A percentile compares a stretch with the other conserved stretches of the same genome.
phyloP scores from a whole-genome alignment of 2,113 vertebrate species.

The Platycercus adscitus region DNA sequence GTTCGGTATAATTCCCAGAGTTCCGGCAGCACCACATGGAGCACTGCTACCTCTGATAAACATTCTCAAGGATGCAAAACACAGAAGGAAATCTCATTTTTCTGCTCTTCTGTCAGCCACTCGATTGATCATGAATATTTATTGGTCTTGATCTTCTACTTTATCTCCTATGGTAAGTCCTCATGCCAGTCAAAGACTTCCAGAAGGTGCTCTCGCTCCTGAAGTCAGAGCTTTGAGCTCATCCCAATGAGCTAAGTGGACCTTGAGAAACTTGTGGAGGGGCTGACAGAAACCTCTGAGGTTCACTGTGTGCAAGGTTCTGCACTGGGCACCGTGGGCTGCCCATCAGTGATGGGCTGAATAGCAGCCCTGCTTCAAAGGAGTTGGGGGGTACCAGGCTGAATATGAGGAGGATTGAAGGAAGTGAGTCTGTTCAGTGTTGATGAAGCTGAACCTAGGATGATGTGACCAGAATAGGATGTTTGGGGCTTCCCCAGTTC shows the following conservation, averaged over 20 bases:
- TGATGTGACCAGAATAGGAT: not conserved
- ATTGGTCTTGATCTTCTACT: not conserved
- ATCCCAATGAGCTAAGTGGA: not conserved
- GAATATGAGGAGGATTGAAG: not conserved
- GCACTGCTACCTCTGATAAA: not conserved
- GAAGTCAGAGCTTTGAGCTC: not conserved
- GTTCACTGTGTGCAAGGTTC: not conserved
- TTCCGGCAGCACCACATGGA: accelerated
- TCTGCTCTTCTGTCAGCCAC: not conserved
- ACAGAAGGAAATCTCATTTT: not conserved
- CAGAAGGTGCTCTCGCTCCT: accelerated
- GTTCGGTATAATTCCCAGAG: accelerated
- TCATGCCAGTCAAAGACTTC: not conserved
- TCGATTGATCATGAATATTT: not conserved
- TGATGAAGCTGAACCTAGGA: not conserved
- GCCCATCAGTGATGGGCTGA: not conserved
- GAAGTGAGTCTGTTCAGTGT: not conserved
- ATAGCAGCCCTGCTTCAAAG: not conserved
- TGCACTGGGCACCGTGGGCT: accelerated
- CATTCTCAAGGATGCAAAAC: not conserved
- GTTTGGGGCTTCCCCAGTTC: not conserved
- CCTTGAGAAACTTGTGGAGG: not conserved
- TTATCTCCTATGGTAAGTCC: not conserved
- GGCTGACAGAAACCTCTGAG: not conserved
- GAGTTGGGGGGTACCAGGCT: not conserved